phyloP scores from a whole-genome alignment of 2,113 vertebrate species.

The Callipepla californica region DNA sequence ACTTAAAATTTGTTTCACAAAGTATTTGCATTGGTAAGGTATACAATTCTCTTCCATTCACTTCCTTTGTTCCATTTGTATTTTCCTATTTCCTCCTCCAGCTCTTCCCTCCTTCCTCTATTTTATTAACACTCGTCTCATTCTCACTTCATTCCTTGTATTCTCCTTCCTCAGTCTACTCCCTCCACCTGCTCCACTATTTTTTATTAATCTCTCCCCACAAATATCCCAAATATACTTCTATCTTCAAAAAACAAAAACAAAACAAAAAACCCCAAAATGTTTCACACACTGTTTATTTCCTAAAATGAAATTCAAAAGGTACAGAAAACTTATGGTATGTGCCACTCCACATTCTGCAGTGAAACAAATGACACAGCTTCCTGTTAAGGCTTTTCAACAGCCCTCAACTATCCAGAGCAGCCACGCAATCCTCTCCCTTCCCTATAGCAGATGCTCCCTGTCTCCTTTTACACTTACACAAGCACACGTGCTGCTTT shows the following conservation, averaged over 20 bases:
- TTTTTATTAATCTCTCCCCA: background rate
- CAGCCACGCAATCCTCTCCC: background rate
- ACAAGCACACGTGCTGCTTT: background rate
- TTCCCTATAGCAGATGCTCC: slow-evolving; percentile 35
- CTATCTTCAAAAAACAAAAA: background rate
- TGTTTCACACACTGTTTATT: background rate
- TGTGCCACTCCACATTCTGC: background rate
- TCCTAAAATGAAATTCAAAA: slow-evolving; percentile 22
- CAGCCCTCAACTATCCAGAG: background rate
- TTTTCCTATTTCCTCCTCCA: background rate
- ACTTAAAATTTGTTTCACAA: background rate
- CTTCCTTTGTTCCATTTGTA: background rate
- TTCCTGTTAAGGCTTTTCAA: slow-evolving; percentile 16
- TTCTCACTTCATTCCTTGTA: background rate
- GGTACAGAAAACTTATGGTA: background rate
- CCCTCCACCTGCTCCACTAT: background rate
- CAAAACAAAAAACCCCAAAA: too few species aligned
- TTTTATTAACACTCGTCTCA: background rate
- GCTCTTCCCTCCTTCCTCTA: background rate
- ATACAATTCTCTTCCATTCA: background rate
- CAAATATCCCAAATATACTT: background rate
- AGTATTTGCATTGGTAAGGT: background rate
- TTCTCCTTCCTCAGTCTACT: background rate
- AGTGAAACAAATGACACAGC: slow-evolving; percentile 9
- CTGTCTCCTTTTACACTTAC: background rate